These are phyloP conservation scores for Drosophila kikkawai DNA, from an alignment of 1,140 invertebrate species.

Conservation along the genomic window DNA sequence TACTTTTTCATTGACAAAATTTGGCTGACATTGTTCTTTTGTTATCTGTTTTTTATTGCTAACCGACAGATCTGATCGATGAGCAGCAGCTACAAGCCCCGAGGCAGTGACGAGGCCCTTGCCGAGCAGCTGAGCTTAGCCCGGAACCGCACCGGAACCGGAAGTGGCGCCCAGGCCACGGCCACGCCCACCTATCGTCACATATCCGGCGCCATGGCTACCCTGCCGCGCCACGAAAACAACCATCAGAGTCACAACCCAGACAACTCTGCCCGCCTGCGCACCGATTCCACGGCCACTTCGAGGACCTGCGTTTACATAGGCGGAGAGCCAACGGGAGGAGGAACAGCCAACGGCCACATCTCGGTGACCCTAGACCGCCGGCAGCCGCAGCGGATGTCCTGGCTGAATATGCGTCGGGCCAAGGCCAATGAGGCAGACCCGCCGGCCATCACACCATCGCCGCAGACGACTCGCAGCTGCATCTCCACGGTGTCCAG, in stretches of 20 bases:
- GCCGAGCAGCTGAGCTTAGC: slow-evolving; percentile 71
- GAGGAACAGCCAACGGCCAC: slow-evolving; percentile 18
- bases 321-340: slow-evolving; percentile 46
- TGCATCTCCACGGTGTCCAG: slow-evolving; percentile 81
- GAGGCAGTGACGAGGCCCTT: slow-evolving; percentile 72
- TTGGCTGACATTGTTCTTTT: slow-evolving; percentile 17
- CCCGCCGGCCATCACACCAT: slow-evolving; percentile 66
- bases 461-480: slow-evolving; percentile 78
- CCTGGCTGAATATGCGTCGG: slow-evolving; percentile 80
- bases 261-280: slow-evolving; percentile 49
- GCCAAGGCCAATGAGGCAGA: slow-evolving; percentile 64
- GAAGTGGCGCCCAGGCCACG: slow-evolving; percentile 45
- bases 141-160: slow-evolving; percentile 27
- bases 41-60: slow-evolving; percentile 9
- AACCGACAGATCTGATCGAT: slow-evolving; percentile 69
- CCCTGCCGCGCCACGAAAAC: slow-evolving; percentile 58
- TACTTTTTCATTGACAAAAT: neutral
- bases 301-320: slow-evolving; percentile 78
- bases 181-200: slow-evolving; percentile 59
- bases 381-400: slow-evolving; percentile 74
- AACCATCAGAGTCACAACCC: slow-evolving; percentile 44
- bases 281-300: slow-evolving; percentile 55
- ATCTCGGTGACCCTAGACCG: slow-evolving; percentile 69
- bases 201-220: slow-evolving; percentile 71
- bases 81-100: slow-evolving; percentile 61